Evolutionary conservation across 2,797 vertebrate genomes (phyloP).

Genomic region (Falco naumanni): DNA sequence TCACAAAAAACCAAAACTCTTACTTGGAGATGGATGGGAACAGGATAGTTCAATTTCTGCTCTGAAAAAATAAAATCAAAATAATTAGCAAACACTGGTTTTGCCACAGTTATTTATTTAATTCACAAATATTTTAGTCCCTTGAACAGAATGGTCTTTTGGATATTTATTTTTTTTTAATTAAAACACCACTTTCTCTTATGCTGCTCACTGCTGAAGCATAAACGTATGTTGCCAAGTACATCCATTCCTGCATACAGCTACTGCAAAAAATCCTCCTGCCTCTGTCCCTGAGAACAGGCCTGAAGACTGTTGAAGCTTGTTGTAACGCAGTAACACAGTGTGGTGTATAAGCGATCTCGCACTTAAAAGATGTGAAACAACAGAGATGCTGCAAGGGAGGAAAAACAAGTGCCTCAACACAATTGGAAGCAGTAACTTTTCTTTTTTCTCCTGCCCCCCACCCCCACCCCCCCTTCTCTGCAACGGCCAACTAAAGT

Average conservation of each 20-base stretch:
- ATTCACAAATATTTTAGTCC: background rate
- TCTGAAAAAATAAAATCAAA: background rate
- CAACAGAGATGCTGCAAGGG: background rate
- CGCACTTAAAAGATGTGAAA: background rate
- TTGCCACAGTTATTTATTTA: background rate
- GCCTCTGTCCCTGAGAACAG: background rate
- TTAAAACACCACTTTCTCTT: background rate
- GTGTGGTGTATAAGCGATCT: background rate
- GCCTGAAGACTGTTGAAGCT: background rate
- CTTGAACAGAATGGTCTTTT: background rate
- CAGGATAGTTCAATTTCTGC: background rate
- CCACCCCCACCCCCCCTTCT: background rate
- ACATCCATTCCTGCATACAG: background rate
- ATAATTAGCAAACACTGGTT: fast-evolving
- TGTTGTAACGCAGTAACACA: background rate
- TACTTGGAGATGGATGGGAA: background rate
- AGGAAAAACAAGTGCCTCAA: fast-evolving
- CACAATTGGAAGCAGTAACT: background rate
- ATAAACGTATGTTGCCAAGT: too few relatives aligned
- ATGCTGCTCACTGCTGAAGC: background rate
- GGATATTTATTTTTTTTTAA: background rate
- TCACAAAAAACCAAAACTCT: background rate
- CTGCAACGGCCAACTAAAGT: background rate
- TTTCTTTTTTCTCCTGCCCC: background rate
- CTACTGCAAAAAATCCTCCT: background rate